Evolutionary conservation across 2,797 vertebrate species (phyloP).

Genomic region (Lycodopsis pacificus): DNA sequence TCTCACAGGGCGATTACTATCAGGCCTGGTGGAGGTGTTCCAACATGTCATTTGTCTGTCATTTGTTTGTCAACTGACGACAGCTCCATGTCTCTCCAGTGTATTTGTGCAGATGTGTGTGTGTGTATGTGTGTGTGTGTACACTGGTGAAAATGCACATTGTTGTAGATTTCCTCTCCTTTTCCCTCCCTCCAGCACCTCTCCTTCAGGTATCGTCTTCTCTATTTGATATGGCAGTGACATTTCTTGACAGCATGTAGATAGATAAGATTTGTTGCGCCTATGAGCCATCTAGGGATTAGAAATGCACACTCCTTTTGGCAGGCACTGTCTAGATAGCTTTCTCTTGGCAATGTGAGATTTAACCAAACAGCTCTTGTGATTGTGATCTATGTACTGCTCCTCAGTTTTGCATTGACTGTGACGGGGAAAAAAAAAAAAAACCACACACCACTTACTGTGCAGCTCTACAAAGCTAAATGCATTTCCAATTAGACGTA

Average conservation of each 20-base stretch:
- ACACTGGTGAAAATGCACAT: constrained; percentile 68
- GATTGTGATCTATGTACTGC: constrained; percentile 80
- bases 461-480: constrained; percentile 48
- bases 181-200: constrained; percentile 73
- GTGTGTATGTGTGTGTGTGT: constrained; percentile 39
- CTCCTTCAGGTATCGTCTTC: constrained; percentile 81
- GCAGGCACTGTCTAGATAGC: constrained; percentile 82
- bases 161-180: constrained; percentile 70
- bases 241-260: constrained; percentile 88
- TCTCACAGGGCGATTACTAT: constrained; percentile 86
- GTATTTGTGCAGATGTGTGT: constrained; percentile 65
- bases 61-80: constrained; percentile 87
- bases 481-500: constrained; percentile 61
- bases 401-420: constrained; percentile 78
- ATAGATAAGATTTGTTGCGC: constrained; percentile 84
- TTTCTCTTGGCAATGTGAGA: constrained; percentile 81
- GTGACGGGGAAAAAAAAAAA: constrained; percentile 57
- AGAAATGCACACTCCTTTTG: constrained; percentile 80
- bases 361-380: constrained; percentile 78
- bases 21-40: constrained; percentile 84
- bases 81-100: constrained; percentile 78
- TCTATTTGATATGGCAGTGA: constrained; percentile 84
- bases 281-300: constrained; percentile 83
- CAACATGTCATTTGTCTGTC: constrained; percentile 88
- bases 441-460: constrained; percentile 65